Evolutionary conservation across 2,797 vertebrate species (phyloP).

Genomic region (Rhodeus uyekii): DNA sequence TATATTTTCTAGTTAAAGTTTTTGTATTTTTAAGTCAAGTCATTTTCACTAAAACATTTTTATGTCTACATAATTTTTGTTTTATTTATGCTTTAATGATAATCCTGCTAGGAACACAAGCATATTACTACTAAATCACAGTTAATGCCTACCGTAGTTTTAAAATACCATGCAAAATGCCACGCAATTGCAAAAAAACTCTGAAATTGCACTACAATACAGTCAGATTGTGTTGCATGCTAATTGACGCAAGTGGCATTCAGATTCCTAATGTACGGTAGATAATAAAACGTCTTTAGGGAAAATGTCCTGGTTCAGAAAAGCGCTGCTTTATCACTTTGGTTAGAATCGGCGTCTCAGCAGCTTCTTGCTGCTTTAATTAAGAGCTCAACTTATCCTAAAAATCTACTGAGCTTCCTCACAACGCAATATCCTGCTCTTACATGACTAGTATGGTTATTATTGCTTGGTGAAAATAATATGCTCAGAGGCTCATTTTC

Average conservation of each 20-base stretch:
- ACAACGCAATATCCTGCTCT: not conserved
- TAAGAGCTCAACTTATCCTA: slow-evolving; percentile 63
- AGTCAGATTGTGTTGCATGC: not conserved
- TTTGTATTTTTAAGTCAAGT: no score
- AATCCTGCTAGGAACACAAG: no score
- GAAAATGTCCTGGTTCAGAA: not conserved
- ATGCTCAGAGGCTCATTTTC: not conserved
- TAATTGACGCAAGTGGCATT: not conserved
- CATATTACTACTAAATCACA: no score
- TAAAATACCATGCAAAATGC: no score
- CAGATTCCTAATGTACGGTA: not conserved
- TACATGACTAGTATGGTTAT: not conserved
- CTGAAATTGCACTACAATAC: not conserved
- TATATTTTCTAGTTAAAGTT: not conserved
- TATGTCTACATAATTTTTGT: no score
- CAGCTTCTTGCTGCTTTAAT: slow-evolving; percentile 57
- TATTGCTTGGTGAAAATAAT: not conserved
- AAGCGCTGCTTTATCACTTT: not conserved
- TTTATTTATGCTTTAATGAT: no score
- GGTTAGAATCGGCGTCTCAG: slow-evolving; percentile 41
- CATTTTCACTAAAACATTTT: no score
- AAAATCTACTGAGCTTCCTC: slow-evolving; percentile 62
- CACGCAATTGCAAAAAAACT: no score
- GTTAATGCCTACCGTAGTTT: no score
- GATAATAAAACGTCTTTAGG: not conserved